These are phyloP conservation scores for Rhysida immarginata DNA, from an alignment of 1,140 invertebrate species.

Conservation along the genomic window DNA sequence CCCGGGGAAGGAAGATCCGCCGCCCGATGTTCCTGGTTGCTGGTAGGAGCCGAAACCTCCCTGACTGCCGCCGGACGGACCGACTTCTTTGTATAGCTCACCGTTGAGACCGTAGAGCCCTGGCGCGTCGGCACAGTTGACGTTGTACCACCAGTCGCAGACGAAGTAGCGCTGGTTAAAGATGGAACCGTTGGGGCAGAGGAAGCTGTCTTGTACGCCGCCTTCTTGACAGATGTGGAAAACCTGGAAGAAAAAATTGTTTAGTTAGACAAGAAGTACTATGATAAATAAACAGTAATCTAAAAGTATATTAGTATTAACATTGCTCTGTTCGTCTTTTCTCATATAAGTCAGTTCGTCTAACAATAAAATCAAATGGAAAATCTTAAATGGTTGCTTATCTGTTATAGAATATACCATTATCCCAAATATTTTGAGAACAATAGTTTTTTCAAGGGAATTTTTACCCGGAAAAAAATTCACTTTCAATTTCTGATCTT, in stretches of 20 bases:
- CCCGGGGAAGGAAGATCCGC: background rate
- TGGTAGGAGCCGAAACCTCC: background rate
- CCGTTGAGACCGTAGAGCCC: background rate
- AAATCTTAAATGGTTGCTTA: too few relatives aligned
- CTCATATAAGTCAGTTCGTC: too few relatives aligned
- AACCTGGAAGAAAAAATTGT: slow-evolving; percentile 1
- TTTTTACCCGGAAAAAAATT: too few relatives aligned
- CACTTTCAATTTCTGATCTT: too few relatives aligned
- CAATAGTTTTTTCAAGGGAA: too few relatives aligned
- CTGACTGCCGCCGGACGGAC: background rate
- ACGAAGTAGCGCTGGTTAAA: slow-evolving; percentile 9
- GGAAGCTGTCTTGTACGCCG: background rate
- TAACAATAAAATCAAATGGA: too few relatives aligned
- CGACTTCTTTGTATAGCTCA: background rate
- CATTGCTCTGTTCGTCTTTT: background rate
- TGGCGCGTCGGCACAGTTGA: slow-evolving; percentile 8
- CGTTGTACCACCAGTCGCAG: slow-evolving; percentile 14
- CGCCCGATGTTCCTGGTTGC: background rate
- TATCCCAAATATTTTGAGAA: too few relatives aligned
- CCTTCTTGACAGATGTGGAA: slow-evolving; percentile 12
- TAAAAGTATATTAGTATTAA: background rate
- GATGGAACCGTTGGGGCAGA: slow-evolving; percentile 7
- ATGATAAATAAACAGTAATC: background rate
- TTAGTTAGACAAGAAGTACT: too few relatives aligned
- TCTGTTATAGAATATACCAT: too few relatives aligned